Conservation (phyloP, 2,888 invertebrate genomes). For the Chrysodeixis includens region DNA sequence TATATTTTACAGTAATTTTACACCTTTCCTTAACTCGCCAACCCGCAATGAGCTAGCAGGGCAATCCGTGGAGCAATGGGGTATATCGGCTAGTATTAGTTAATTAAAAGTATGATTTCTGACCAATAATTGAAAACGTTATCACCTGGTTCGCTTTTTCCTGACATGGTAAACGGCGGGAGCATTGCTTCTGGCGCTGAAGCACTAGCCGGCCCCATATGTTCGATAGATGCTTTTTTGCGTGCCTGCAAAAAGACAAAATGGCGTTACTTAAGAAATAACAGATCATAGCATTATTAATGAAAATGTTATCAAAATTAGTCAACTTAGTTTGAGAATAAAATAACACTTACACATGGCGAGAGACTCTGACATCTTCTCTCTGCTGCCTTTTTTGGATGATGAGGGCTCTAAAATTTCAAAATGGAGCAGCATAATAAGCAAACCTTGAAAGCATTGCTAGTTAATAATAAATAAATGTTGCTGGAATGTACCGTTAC, state of each 20-base stretch:
- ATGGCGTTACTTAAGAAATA: not conserved
- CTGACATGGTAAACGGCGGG: not conserved
- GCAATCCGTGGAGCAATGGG: no score
- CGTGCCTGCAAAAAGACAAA: slow-evolving; percentile 16
- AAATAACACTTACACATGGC: slow-evolving; percentile 66
- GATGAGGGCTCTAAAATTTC: slow-evolving; percentile 20
- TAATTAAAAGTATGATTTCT: not conserved
- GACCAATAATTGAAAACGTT: not conserved
- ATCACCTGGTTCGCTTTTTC: slow-evolving; percentile 37
- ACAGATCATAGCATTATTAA: no score
- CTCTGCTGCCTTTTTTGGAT: slow-evolving; percentile 52
- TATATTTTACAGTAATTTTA: no score
- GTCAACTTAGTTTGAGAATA: not conserved
- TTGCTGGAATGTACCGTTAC: not conserved
- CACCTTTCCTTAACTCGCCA: no score
- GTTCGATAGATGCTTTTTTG: slow-evolving; percentile 31
- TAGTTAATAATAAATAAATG: not conserved
- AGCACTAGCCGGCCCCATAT: slow-evolving; percentile 1
- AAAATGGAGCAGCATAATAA: not conserved
- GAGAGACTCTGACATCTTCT: slow-evolving; percentile 78
- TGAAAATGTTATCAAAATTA: no score
- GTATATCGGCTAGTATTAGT: no score
- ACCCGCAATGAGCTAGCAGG: no score
- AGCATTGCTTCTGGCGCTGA: slow-evolving; percentile 19
- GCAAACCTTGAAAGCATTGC: not conserved